Evolutionary conservation across 2,797 vertebrate species (phyloP).

Genomic region (Myotis myotis): DNA sequence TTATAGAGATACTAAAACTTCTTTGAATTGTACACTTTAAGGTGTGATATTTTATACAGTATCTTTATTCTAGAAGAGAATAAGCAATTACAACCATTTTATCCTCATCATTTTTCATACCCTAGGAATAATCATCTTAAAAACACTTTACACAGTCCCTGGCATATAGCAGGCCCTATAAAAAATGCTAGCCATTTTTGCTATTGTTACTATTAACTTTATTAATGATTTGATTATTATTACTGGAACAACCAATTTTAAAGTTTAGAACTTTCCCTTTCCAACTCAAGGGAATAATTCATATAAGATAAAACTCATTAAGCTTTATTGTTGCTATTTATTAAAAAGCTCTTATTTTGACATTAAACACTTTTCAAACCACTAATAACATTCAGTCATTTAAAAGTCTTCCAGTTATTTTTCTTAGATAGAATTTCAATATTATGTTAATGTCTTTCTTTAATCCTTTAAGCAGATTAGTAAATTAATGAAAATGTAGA

Average conservation of each 20-base stretch:
- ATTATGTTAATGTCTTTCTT: neutral
- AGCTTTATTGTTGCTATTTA: conserved; percentile 25
- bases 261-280: neutral
- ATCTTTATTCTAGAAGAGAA: neutral
- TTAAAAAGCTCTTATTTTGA: neutral
- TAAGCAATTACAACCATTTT: neutral
- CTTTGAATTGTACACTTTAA: neutral
- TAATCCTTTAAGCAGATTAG: conserved; percentile 10
- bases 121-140: neutral
- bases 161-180: neutral
- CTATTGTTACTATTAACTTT: neutral
- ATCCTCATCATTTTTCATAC: neutral
- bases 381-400: neutral
- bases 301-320: neutral
- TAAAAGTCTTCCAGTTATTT: neutral
- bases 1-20: neutral
- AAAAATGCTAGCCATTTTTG: neutral
- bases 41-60: neutral
- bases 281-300: neutral
- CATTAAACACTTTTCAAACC: neutral
- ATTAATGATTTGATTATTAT: neutral
- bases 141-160: neutral
- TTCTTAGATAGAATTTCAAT: neutral
- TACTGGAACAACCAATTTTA: neutral
- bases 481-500: conserved; percentile 35